These are phyloP conservation scores for Gymnothorax javanicus DNA, from an alignment of 2,797 vertebrate genomes.

Conservation along the genomic window DNA sequence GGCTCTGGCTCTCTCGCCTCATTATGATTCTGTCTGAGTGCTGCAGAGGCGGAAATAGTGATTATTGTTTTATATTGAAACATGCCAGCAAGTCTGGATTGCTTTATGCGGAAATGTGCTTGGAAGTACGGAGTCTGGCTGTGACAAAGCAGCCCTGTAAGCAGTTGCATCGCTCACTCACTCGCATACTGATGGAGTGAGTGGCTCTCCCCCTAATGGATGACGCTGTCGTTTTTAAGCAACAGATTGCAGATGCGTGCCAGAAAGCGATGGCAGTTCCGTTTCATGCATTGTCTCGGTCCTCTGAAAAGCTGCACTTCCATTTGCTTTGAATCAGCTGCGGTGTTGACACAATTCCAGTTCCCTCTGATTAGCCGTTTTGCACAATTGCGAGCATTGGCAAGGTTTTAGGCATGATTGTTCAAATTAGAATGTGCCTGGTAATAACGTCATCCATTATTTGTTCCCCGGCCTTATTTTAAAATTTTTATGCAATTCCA, in stretches of 20 bases:
- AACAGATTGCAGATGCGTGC: not conserved
- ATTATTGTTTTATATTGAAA: conserved; percentile 19
- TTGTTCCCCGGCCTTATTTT: not conserved
- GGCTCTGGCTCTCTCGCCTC: not conserved
- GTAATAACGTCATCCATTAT: not conserved
- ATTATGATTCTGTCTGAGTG: not conserved
- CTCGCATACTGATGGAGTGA: not conserved
- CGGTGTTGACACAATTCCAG: not conserved
- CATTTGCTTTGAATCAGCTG: not conserved
- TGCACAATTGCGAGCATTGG: not conserved
- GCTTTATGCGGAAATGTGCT: not conserved
- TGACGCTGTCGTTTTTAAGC: not conserved
- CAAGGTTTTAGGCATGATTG: not conserved
- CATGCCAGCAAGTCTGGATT: not conserved
- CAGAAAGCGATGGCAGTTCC: not conserved
- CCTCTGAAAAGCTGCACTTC: not conserved
- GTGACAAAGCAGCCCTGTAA: not conserved
- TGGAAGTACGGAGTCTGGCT: not conserved
- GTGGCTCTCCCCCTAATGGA: not conserved
- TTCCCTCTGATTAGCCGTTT: not conserved
- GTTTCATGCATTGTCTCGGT: not conserved
- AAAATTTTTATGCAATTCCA: not conserved
- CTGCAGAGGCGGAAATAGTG: not conserved
- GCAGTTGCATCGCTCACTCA: not conserved
- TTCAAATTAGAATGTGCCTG: not conserved